A percentile compares a stretch with the other conserved stretches of the same genome.
Conservation (phyloP, 2,888 invertebrate species). For the Eueremaeus valkanovi region DNA sequence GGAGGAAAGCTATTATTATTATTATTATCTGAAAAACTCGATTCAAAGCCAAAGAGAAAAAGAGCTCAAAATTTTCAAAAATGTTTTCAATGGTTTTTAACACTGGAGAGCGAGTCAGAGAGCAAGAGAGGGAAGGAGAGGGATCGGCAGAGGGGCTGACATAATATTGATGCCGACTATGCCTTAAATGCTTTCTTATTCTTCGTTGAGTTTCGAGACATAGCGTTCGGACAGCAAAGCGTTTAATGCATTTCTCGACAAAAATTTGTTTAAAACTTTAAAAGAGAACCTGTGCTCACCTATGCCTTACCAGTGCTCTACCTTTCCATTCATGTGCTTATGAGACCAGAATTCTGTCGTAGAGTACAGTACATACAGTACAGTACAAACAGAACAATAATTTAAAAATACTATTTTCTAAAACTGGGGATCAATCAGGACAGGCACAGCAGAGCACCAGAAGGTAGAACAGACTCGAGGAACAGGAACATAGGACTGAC, state of each 20-base stretch:
- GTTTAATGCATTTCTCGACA: background rate
- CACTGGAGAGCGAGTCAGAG: background rate
- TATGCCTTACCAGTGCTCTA: background rate
- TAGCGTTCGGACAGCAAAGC: background rate
- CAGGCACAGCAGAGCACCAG: background rate
- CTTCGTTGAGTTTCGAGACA: background rate
- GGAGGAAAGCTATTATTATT: slow-evolving; percentile 4
- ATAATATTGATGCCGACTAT: slow-evolving; percentile 2
- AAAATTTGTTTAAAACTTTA: too few species aligned
- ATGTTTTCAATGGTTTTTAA: background rate
- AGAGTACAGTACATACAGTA: background rate
- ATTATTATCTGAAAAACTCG: background rate
- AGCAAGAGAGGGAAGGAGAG: background rate
- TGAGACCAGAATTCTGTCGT: background rate
- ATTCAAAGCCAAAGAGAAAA: background rate
- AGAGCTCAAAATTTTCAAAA: background rate
- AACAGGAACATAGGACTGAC: background rate
- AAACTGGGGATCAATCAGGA: too few species aligned
- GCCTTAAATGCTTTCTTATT: background rate
- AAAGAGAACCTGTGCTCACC: background rate
- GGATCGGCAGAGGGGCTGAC: background rate
- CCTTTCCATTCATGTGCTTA: background rate
- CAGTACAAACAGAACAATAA: background rate
- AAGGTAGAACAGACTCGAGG: background rate
- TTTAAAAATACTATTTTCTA: background rate